Evolutionary conservation across 2,888 invertebrate genomes (phyloP), one percentile per base, ranked within the genome.

Genomic region (Dicyrtoma fusca): DNA sequence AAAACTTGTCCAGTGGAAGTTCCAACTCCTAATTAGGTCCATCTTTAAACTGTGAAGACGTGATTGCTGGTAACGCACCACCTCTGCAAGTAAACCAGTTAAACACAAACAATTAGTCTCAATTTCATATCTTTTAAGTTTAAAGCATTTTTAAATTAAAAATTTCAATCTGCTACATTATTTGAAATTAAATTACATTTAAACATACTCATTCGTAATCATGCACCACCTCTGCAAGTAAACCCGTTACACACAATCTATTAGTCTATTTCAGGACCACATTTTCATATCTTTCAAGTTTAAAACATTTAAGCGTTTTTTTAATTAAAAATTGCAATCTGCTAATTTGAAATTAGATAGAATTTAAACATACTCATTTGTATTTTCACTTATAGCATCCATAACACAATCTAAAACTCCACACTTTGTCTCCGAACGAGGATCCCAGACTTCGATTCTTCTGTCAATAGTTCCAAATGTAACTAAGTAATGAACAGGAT

Each of bases 401-500:
- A 89, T 84, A 5, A 93, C 95, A 83, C 93, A 94, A 84, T 98
- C 97, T 23, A 99, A 84, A 19, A 88, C 87, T 8, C 91, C 93
- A 77, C 92, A 94, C 82, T 90, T 87, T 42, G 87, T 87, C 80
- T 91, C 89, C 2, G 88, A 87, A 73, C 99, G 87, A 11, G 96
- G 95, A 85, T 99, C 99, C 96, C 96, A 99, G 3, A 96, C 96
- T 84, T 99, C 97, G 0, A 99, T 89, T 80, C 89, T 90, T 0
- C 98, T 98, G 83, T 95, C 92, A 81, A 90, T 89, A 13, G 95
- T 93, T 11, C 97, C 97, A 81, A 91, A 89, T 65, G 91, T 85
- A 21, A 99, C 85, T 64, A 99, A 86, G 79, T 97, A 89, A 87
- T 98, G 97, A 68, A 89, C 89, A 0, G 92, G 90, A 86, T 95